A percentile compares a stretch with the other conserved stretches of the same genome.
These are phyloP conservation scores for Candoia aspera DNA, from an alignment of 2,113 vertebrate species.

Conservation along the genomic window DNA sequence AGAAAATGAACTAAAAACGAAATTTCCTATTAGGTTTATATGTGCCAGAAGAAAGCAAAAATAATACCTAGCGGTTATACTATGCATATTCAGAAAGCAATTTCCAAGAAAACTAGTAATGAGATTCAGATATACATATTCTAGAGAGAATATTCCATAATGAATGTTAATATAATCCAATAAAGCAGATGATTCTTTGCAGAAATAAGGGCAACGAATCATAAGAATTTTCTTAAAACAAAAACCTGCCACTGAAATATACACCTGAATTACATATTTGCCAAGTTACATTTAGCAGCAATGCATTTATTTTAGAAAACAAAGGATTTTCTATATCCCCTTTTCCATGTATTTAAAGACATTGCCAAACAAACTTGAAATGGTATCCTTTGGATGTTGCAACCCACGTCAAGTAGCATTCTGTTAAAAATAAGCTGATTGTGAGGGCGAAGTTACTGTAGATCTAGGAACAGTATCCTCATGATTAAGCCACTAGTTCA, in stretches of 20 bases:
- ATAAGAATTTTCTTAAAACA: not conserved
- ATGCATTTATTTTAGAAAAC: not conserved
- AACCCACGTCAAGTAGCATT: constrained; percentile 43
- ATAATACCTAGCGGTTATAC: constrained; percentile 21
- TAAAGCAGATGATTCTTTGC: not conserved
- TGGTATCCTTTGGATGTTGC: constrained; percentile 4
- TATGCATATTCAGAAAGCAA: constrained; percentile 13
- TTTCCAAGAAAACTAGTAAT: constrained; percentile 40
- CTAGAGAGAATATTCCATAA: not conserved
- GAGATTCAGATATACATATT: constrained; percentile 15
- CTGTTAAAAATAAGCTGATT: constrained; percentile 59
- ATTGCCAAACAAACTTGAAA: constrained; percentile 2
- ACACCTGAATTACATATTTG: constrained; percentile 12
- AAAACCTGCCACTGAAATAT: not conserved
- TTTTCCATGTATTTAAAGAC: constrained; percentile 24
- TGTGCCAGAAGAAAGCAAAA: constrained; percentile 10
- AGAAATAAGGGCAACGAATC: not conserved
- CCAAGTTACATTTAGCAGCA: not conserved
- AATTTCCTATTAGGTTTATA: constrained; percentile 20
- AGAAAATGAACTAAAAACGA: not conserved
- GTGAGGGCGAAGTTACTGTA: constrained; percentile 28
- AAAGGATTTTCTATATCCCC: not conserved
- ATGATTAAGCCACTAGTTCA: not conserved
- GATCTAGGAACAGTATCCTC: not conserved
- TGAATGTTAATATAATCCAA: constrained; percentile 16